These are phyloP conservation scores for Myotis pilosus DNA, from an alignment of 2,797 vertebrate genomes.

Conservation along the genomic window DNA sequence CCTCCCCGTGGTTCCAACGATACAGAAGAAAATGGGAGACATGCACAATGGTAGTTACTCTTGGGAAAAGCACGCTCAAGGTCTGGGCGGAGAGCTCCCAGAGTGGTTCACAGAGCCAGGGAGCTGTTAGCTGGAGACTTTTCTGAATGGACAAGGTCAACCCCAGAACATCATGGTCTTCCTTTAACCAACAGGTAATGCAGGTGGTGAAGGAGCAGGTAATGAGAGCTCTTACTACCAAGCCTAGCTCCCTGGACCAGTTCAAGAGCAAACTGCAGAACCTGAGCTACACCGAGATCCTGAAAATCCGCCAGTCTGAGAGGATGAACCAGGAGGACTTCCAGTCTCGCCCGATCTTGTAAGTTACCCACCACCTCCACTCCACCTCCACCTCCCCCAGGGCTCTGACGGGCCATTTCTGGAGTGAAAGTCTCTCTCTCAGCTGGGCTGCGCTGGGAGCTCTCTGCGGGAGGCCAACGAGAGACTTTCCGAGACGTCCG, in stretches of 20 bases:
- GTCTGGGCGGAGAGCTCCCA: not conserved
- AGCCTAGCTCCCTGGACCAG: constrained; percentile 99
- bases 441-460: not conserved
- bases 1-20: not conserved
- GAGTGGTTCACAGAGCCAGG: too few species aligned
- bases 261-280: constrained; percentile 99
- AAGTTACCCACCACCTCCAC: constrained; percentile 79
- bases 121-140: not conserved
- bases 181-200: constrained; percentile 91
- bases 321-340: constrained; percentile 99
- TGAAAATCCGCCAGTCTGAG: constrained; percentile 99
- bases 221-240: constrained; percentile 96
- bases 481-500: constrained; percentile 3
- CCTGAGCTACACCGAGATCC: constrained; percentile 99
- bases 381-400: not conserved
- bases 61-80: not conserved
- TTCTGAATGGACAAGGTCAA: not conserved
- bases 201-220: constrained; percentile 99
- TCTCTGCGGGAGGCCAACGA: not conserved
- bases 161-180: constrained; percentile 31
- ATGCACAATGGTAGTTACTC: not conserved
- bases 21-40: not conserved
- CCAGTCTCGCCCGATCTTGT: constrained; percentile 98
- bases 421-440: rapidly evolving
- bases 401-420: not conserved